Conservation (phyloP, 2,797 vertebrate species). For the Etheostoma nigrum region DNA sequence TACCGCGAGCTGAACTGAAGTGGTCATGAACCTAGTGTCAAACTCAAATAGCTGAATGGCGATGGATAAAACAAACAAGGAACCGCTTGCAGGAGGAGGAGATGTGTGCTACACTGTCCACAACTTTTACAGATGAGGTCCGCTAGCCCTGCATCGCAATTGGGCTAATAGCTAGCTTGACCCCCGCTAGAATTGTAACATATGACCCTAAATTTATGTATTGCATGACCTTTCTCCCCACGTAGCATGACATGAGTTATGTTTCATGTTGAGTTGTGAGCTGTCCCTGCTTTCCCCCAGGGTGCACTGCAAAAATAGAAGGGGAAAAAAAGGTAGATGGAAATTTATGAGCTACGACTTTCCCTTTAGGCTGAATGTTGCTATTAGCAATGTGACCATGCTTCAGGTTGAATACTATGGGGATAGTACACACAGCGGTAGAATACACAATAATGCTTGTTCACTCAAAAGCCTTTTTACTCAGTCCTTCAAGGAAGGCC, state of each 20-base stretch:
- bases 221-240: constrained; percentile 68
- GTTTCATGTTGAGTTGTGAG: constrained; percentile 70
- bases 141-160: constrained; percentile 66
- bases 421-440: constrained; percentile 27
- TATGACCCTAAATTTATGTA: constrained; percentile 76
- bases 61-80: constrained; percentile 81
- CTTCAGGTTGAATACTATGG: constrained; percentile 52
- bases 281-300: constrained; percentile 56
- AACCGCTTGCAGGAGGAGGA: constrained; percentile 59
- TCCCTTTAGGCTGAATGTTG: constrained; percentile 60
- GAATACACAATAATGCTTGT: constrained; percentile 44
- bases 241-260: constrained; percentile 65
- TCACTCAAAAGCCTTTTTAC: constrained; percentile 32
- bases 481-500: constrained; percentile 29
- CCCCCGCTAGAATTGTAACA: constrained; percentile 66
- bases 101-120: constrained; percentile 26
- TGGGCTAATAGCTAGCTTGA: constrained; percentile 65
- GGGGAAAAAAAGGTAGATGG: constrained; percentile 39
- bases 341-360: constrained; percentile 64
- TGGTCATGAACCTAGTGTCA: constrained; percentile 82
- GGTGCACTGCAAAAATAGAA: constrained; percentile 34
- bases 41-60: constrained; percentile 81
- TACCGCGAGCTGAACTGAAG: constrained; percentile 80
- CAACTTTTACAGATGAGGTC: constrained; percentile 75
- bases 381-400: constrained; percentile 62